Base-by-base conservation (phyloP, 2,797 vertebrate genomes). In the Hephaestus fuliginosus region DNA sequence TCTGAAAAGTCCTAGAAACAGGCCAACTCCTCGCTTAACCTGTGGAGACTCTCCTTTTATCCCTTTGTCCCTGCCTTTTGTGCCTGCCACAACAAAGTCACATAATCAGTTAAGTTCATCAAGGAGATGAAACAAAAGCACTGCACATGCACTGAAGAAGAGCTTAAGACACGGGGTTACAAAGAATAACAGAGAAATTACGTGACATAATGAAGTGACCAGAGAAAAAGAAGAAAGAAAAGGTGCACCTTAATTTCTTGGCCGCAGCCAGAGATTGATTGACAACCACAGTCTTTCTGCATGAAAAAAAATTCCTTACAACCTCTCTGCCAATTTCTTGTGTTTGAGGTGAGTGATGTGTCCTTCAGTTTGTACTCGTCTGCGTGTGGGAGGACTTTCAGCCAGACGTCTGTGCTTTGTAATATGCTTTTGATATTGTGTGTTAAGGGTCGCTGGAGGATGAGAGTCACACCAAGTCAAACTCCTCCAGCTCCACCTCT, bases 381-480 rank as follows among this genome's bases (percentile, higher is more conserved):
- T 72, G 49, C 57, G 77, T 67, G 80, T 86, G 56, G 70, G 66
- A 67, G 67, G 65, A 85, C 43, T 52, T 76, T 4, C 58, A 46
- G 36, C 81, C 65, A 33, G 8, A 17, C 66, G 44, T 41, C 57
- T 6, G 11, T 53, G 51, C 62, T 65, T 68, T 77, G n/a, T 76
- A 43, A 76, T 8, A 20, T 58, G 44, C 20, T 78, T 78, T 55
- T 77, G 22, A 65, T 81, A 22, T 80, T 89, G 44, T 92, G 65
- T 93, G 55, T 85, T 77, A 89, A 98, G 97, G 97, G 87, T 93
- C 95, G 4, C 83, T 96, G 79, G 97, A 97, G 41, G 97, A 97
- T 53, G 97, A 97, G 28, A 95, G 96, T 72, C 96, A 96, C 89
- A 93, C 96, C 81, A 96, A 96, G 91, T 82, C 96, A 4, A 94